A percentile compares a stretch with the other conserved stretches of the same genome.
These are phyloP conservation scores for Acheta domesticus DNA, from an alignment of 2,888 invertebrate species.

Conservation along the genomic window DNA sequence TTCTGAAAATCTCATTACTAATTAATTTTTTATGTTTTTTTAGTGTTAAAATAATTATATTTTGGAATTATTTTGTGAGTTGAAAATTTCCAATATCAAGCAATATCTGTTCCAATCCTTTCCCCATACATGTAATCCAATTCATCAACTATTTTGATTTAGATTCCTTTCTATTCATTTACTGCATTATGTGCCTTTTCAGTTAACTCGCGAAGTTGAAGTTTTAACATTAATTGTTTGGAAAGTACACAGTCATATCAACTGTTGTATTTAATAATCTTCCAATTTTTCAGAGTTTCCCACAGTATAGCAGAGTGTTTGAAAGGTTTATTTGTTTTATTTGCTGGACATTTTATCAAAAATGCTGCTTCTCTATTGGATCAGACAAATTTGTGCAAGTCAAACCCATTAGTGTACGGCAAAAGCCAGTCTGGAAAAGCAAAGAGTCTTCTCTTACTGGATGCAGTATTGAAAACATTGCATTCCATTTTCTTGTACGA, in stretches of 20 bases:
- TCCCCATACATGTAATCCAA: background rate
- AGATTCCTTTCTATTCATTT: no score
- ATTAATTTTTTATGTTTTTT: no score
- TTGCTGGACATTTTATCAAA: conserved; percentile 79
- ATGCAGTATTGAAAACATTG: conserved; percentile 71
- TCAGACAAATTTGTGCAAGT: conserved; percentile 62
- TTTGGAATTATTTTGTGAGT: no score
- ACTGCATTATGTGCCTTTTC: no score
- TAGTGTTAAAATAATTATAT: no score
- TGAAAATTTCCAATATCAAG: no score
- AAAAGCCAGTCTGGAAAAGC: conserved; percentile 48
- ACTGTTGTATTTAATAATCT: background rate
- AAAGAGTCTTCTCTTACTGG: conserved; percentile 61
- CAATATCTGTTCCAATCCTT: no score
- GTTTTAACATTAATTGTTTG: no score
- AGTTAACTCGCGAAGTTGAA: no score
- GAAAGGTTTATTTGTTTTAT: conserved; percentile 84
- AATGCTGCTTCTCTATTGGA: conserved; percentile 73
- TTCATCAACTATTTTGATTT: background rate
- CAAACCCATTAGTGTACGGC: conserved; percentile 51
- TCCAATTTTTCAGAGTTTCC: conserved; percentile 62
- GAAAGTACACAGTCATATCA: no score
- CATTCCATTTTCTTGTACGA: conserved; percentile 77
- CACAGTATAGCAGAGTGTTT: conserved; percentile 74
- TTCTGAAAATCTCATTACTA: no score